phyloP scores from a whole-genome alignment of 2,113 vertebrate species.

The Silurus asotus region DNA sequence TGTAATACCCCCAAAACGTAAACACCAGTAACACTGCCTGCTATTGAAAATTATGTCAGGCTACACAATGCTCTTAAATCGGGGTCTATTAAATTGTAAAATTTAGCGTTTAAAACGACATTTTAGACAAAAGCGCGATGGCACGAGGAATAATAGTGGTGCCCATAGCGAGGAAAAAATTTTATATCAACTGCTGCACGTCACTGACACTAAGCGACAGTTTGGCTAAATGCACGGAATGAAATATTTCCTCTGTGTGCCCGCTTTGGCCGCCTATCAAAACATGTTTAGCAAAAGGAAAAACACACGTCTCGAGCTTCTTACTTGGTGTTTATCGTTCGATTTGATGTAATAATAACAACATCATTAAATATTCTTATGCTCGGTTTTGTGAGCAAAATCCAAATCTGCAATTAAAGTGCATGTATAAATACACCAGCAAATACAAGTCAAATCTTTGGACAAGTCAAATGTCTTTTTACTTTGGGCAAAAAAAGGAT shows the following conservation, averaged over 20 bases:
- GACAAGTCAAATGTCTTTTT: too few relatives aligned
- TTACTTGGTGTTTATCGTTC: not conserved
- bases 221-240: slow-evolving; percentile 28
- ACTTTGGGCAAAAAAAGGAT: not conserved
- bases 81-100: slow-evolving; percentile 27
- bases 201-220: slow-evolving; percentile 20
- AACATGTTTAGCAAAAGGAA: slow-evolving; percentile 70
- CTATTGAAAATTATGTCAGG: slow-evolving; percentile 18
- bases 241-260: slow-evolving; percentile 71
- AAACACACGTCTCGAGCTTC: not conserved
- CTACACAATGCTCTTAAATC: slow-evolving; percentile 15
- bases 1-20: not conserved
- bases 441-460: not conserved
- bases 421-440: not conserved
- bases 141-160: slow-evolving; percentile 24
- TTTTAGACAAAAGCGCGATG: not conserved
- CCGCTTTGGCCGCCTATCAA: slow-evolving; percentile 74
- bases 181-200: slow-evolving; percentile 1
- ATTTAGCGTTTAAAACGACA: slow-evolving; percentile 10
- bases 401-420: not conserved
- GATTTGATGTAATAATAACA: slow-evolving; percentile 45
- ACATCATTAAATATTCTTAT: not conserved
- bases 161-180: not conserved
- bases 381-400: not conserved
- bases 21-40: slow-evolving; percentile 5